These are phyloP conservation scores for Beroe forskalii DNA, from an alignment of 37 sponge, comb jelly and placozoan species.

Conservation along the genomic window DNA sequence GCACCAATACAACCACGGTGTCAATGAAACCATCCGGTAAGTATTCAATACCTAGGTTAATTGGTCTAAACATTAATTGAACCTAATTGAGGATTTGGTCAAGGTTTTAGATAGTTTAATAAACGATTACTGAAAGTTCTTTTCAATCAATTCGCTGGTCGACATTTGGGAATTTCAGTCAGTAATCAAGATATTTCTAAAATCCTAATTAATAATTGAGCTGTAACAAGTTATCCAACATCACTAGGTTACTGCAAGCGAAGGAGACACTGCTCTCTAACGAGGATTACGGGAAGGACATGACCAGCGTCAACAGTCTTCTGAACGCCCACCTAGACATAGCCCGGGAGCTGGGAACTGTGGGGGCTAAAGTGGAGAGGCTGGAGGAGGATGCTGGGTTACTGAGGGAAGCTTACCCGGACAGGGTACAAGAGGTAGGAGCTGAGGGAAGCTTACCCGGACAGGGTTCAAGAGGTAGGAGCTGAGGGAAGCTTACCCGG, in stretches of 20 bases:
- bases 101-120: no score
- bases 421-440: neutral
- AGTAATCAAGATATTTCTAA: no score
- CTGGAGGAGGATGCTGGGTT: constrained; percentile 19
- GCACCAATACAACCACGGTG: constrained; percentile 37
- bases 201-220: no score
- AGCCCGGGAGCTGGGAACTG: constrained; percentile 18
- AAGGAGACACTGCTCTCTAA: constrained; percentile 33
- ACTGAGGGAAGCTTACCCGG: constrained; percentile 2
- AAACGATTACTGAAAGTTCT: no score
- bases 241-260: constrained; percentile 5
- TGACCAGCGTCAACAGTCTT: constrained; percentile 50
- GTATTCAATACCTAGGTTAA: neutral
- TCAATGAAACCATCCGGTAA: constrained; percentile 28
- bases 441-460: constrained; percentile 3
- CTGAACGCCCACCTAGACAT: constrained; percentile 35
- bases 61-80: no score
- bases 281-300: constrained; percentile 56
- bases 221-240: no score
- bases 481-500: constrained; percentile 3
- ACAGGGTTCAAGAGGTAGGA: neutral
- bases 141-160: no score
- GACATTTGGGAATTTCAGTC: no score
- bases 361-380: constrained; percentile 2
- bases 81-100: no score